Percentiles rank a stretch among this genome's conserved stretches.
Conservation (phyloP, 1,140 invertebrate genomes). For the Leptinotarsa lineolata region DNA sequence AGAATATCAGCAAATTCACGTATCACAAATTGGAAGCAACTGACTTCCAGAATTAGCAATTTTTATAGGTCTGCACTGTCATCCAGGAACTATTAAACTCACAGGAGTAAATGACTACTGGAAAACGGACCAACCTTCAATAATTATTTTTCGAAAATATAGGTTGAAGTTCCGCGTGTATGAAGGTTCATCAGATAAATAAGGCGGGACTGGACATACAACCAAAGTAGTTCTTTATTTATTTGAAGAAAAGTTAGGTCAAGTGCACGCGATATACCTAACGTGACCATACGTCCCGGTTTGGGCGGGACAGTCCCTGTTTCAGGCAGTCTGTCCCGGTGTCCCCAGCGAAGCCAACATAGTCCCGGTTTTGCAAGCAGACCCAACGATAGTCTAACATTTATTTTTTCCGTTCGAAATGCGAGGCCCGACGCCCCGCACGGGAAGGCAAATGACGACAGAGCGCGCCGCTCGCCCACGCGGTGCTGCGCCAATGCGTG, state of each 20-base stretch:
- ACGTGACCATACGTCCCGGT: too few species aligned
- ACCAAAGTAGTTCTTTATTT: constrained; percentile 46
- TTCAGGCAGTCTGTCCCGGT: too few species aligned
- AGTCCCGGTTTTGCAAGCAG: too few species aligned
- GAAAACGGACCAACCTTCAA: constrained; percentile 30
- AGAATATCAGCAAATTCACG: constrained; percentile 27
- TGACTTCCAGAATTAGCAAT: constrained; percentile 29
- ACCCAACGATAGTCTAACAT: too few species aligned
- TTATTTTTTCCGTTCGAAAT: too few species aligned
- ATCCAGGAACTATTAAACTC: constrained; percentile 28
- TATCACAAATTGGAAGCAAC: constrained; percentile 42
- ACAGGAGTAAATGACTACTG: constrained; percentile 25
- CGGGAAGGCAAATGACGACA: too few species aligned
- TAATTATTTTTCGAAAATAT: constrained; percentile 31
- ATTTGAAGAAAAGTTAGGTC: constrained; percentile 45
- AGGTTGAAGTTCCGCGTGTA: constrained; percentile 43
- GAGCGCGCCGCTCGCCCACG: too few species aligned
- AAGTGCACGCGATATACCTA: too few species aligned
- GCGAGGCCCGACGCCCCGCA: too few species aligned
- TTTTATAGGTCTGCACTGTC: constrained; percentile 14
- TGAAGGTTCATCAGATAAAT: constrained; percentile 36
- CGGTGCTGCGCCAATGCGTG: too few species aligned
- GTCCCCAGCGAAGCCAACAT: too few species aligned
- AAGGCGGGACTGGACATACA: constrained; percentile 38
- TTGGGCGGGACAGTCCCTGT: too few species aligned